Conservation (phyloP, 2,113 vertebrate species). For the Pandion haliaetus region DNA sequence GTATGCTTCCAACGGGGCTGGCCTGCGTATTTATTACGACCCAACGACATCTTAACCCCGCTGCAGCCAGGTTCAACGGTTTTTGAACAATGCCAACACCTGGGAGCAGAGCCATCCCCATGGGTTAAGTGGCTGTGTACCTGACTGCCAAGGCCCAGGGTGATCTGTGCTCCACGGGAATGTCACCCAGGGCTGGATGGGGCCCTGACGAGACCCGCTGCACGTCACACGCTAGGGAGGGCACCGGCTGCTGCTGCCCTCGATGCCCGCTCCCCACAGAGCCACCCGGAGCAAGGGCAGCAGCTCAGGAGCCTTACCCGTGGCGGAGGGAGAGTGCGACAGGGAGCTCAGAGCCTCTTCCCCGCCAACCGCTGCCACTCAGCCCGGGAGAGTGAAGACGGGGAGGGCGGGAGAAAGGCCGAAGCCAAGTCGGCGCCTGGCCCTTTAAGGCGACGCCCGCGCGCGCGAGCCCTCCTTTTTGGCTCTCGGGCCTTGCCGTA, state of each 20-base stretch:
- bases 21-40: accelerated
- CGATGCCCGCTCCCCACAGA: neutral
- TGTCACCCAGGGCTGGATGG: accelerated
- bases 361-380: neutral
- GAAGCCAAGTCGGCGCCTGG: neutral
- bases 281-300: neutral
- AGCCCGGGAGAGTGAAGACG: accelerated
- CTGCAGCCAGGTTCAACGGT: accelerated
- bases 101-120: accelerated
- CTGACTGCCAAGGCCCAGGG: accelerated
- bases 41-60: accelerated
- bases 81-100: accelerated
- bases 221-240: accelerated
- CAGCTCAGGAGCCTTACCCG: neutral
- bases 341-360: too few species aligned
- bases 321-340: too few species aligned
- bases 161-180: neutral
- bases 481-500: constrained; percentile 1
- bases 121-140: accelerated
- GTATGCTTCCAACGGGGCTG: accelerated
- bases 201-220: neutral
- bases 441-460: neutral
- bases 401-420: neutral
- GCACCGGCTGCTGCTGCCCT: neutral
- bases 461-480: neutral